Evolutionary conservation across 2,113 vertebrate genomes (phyloP).

Genomic region (Myrmecobius fasciatus): DNA sequence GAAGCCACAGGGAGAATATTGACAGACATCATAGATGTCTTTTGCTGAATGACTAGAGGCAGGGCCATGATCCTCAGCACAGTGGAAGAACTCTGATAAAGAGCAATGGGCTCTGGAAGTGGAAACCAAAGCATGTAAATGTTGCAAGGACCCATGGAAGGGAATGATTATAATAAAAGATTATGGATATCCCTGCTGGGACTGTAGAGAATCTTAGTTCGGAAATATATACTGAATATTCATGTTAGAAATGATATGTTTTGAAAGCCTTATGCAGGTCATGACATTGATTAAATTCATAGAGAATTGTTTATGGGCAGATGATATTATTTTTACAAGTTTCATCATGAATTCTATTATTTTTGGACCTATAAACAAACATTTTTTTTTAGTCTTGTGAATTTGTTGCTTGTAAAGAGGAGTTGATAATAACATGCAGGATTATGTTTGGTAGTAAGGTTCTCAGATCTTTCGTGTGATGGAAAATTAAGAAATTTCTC

Average conservation of each 20-base stretch:
- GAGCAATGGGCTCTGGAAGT: not conserved
- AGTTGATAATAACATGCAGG: not conserved
- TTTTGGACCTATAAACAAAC: not conserved
- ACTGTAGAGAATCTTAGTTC: not conserved
- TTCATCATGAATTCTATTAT: not conserved
- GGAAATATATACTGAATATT: not conserved
- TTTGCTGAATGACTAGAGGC: not conserved
- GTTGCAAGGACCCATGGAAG: not conserved
- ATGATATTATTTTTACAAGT: not conserved
- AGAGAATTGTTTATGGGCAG: not conserved
- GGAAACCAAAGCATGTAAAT: not conserved
- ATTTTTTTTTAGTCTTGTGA: not conserved
- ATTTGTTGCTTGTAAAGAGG: not conserved
- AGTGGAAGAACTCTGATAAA: not conserved
- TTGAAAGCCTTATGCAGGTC: not conserved
- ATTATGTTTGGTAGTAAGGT: not conserved
- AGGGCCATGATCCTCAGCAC: not conserved
- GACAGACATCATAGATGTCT: not conserved
- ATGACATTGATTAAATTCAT: not conserved
- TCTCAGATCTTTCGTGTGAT: not conserved
- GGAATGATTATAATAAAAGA: not conserved
- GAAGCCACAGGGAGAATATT: not conserved
- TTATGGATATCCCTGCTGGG: not conserved
- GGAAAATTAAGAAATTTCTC: not conserved
- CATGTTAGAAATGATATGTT: not conserved